These are phyloP conservation scores for Limanda limanda DNA, from an alignment of 2,113 vertebrate genomes.

Conservation along the genomic window DNA sequence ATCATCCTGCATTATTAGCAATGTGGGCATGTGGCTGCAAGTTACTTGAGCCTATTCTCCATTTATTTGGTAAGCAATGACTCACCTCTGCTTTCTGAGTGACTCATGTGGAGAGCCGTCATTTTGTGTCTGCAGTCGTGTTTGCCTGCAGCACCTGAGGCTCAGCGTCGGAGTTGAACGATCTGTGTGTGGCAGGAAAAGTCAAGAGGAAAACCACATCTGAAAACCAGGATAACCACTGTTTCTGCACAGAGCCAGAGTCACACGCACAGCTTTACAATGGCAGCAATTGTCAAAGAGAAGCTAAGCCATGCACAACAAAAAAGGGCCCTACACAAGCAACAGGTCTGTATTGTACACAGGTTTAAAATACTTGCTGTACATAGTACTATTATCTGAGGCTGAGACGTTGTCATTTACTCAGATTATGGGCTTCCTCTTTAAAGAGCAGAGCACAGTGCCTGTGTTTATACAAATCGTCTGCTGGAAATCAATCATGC, in stretches of 20 bases:
- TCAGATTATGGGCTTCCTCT: conserved; percentile 33
- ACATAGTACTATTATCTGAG: conserved; percentile 14
- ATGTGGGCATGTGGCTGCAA: not conserved
- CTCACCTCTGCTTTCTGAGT: conserved; percentile 33
- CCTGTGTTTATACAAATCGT: conserved; percentile 25
- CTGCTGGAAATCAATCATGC: conserved; percentile 27
- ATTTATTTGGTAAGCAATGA: conserved; percentile 10
- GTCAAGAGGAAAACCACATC: conserved; percentile 47
- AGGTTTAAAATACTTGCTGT: conserved; percentile 10
- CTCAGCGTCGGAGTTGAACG: conserved; percentile 22
- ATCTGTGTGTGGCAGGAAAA: conserved; percentile 19
- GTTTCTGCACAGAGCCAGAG: conserved; percentile 40
- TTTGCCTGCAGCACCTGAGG: conserved; percentile 63
- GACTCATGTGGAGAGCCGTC: conserved; percentile 51
- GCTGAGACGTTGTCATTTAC: conserved; percentile 43
- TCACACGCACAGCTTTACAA: conserved; percentile 32
- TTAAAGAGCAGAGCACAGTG: conserved; percentile 6
- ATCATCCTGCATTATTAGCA: too few species aligned
- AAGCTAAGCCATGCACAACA: conserved; percentile 42
- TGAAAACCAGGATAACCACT: conserved; percentile 46
- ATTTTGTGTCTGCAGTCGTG: conserved; percentile 28
- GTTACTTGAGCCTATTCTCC: conserved; percentile 8
- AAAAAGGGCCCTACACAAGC: conserved; percentile 6
- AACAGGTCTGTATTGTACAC: conserved; percentile 39
- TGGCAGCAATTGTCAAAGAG: conserved; percentile 30